Base-by-base conservation (phyloP, 2,888 invertebrate species). In the Arenicola marina region DNA sequence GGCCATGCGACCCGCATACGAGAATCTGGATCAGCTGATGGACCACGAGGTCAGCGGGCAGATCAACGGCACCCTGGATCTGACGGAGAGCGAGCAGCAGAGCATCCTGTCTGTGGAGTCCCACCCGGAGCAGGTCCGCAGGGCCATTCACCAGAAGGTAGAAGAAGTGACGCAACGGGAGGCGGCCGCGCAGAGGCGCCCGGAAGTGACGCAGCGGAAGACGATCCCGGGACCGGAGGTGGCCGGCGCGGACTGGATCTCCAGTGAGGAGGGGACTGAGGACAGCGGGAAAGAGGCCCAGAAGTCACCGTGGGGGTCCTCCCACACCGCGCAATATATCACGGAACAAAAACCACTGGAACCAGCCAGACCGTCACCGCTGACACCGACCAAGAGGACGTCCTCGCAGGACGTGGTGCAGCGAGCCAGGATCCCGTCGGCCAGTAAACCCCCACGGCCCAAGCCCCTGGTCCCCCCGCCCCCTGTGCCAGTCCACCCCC, bases 81-180 rank as follows among this genome's bases (percentile, higher is more conserved):
- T n/a, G n/a, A n/a, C n/a, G n/a, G n/a, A n/a, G n/a, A n/a, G n/a
- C n/a, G n/a, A n/a, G n/a, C 38, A 38, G 38, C 38, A 38, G 48
- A 48, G 48, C 26, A 48, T 48, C 18, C 11, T 48, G 18, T 48
- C 48, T 7, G 15, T 7, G 7, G 26, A 24, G 18, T 48, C 48
- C 26, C 48, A 48, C 7, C 48, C 48, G 7, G 48, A 48, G 26
- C 48, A n/a, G n/a, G 26, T 48, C 48, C 11, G 26, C 7, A 48
- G 48, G 24, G 24, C 24, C 48, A 48, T 48, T 7, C 48, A 48
- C 18, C 54, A 59, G 34, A 59, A 59, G 28, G 51, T 63, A 26
- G 54, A 32, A 1, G 59, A 63, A 31, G 7, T 59, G 31, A 59
- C 59, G 4, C 54, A 59, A 21, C 43, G 46, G 45, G 26, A 28